Percentiles rank a stretch among this genome's conserved stretches.
Conservation (phyloP, 2,113 vertebrate species). For the Antigone vipio region DNA sequence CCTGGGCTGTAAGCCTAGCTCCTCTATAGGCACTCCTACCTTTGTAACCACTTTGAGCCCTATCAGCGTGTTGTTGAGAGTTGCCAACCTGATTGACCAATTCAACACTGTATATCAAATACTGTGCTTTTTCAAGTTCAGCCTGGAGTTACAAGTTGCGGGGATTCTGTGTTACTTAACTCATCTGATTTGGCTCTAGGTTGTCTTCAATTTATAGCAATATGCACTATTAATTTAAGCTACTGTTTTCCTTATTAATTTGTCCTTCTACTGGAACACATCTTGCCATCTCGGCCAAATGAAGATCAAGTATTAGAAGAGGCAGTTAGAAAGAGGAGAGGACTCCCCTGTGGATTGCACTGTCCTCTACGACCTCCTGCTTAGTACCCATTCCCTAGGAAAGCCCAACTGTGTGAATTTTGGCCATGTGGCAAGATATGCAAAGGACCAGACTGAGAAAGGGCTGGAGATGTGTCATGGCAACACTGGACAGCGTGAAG, state of each 20-base stretch:
- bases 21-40: background rate
- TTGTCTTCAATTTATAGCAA: background rate
- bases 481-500: background rate
- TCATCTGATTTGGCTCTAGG: background rate
- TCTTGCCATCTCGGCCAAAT: background rate
- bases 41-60: background rate
- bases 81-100: background rate
- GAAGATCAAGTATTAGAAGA: background rate
- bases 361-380: background rate
- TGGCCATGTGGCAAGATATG: background rate
- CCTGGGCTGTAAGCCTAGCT: background rate
- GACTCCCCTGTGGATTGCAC: background rate
- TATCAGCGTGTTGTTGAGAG: background rate
- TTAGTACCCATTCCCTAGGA: background rate
- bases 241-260: background rate
- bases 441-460: background rate
- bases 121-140: background rate
- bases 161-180: background rate
- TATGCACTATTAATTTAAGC: background rate
- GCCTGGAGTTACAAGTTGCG: background rate
- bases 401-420: background rate
- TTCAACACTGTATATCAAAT: background rate
- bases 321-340: background rate
- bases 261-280: background rate
- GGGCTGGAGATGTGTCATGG: background rate